Evolutionary conservation across 1,140 invertebrate genomes (phyloP), one percentile per base, ranked within the genome.

Genomic region (Pogonus chalceus): DNA sequence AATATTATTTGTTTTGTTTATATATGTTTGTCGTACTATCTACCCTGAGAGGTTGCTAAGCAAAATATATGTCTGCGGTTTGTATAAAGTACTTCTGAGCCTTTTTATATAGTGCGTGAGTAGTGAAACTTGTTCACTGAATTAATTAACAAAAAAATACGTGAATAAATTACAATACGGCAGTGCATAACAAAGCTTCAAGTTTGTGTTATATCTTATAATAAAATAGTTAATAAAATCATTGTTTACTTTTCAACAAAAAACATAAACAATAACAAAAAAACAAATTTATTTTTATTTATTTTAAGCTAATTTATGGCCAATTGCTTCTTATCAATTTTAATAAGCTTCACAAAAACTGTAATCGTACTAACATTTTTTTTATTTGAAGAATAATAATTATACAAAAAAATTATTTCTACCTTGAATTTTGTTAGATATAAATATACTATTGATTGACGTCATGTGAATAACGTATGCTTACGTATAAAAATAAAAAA

Each of bases 71-170:
- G 37, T 43, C 37, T 43, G 37, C 37, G 37, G 37, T 43, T 43
- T 43, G 37, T 43, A 43, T 43, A 43, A 43, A 43, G 37, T 43
- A 43, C 37, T 43, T 43, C 18, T 18, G 37, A 43, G 37, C 37
- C 37, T 43, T 43, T 43, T 43, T 18, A 43, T n/a, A n/a, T 43
- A 43, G 37, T 43, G 37, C 37, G 37, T 43, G 37, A 43, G 9
- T 43, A 43, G 37, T 12, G 37, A 18, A 43, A 9, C 37, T 12
- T 43, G 37, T 43, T 43, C 37, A 43, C 37, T 9, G 9, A 43
- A 43, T 43, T 43, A 4, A 9, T 4, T 4, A 43, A 10, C 7
- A 43, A 43, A 4, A 31, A 31, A 31, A 31, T 31, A 7, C 4
- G 7, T 10, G 18, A 43, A 43, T 12, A 43, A 43, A 43, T 43